These are phyloP conservation scores for Conchocele bisecta DNA, from an alignment of 2,888 invertebrate species.

Conservation along the genomic window DNA sequence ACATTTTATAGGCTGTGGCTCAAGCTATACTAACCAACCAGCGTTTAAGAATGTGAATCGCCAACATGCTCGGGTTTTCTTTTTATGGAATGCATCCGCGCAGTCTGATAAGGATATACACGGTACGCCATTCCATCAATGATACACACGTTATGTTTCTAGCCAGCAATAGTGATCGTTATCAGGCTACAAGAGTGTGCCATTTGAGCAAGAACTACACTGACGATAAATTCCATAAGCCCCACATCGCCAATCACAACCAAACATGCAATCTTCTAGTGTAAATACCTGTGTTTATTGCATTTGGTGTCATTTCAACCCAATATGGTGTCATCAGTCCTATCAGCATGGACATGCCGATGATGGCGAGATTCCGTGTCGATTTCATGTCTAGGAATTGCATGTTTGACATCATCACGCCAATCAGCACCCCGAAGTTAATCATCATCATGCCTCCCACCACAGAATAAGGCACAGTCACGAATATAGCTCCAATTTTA, in stretches of 20 bases:
- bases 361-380: conserved; percentile 92
- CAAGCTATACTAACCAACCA: too few relatives aligned
- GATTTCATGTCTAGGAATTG: conserved; percentile 88
- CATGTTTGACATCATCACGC: conserved; percentile 70
- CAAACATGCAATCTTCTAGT: background rate
- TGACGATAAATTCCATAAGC: too few relatives aligned
- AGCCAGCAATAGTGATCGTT: too few relatives aligned
- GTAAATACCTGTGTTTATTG: conserved; percentile 56
- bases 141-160: too few relatives aligned
- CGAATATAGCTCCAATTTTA: conserved; percentile 82
- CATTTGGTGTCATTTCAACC: conserved; percentile 54
- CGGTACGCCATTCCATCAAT: too few relatives aligned
- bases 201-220: too few relatives aligned
- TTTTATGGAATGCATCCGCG: too few relatives aligned
- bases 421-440: conserved; percentile 68
- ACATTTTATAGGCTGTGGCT: too few relatives aligned
- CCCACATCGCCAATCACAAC: background rate
- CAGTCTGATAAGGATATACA: too few relatives aligned
- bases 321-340: conserved; percentile 85
- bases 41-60: too few relatives aligned
- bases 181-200: too few relatives aligned
- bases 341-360: conserved; percentile 93
- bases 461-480: conserved; percentile 83
- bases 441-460: conserved; percentile 78
- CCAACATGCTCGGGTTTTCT: background rate